Conservation (phyloP, 2,113 vertebrate species). For the Apodemus speciosus region DNA sequence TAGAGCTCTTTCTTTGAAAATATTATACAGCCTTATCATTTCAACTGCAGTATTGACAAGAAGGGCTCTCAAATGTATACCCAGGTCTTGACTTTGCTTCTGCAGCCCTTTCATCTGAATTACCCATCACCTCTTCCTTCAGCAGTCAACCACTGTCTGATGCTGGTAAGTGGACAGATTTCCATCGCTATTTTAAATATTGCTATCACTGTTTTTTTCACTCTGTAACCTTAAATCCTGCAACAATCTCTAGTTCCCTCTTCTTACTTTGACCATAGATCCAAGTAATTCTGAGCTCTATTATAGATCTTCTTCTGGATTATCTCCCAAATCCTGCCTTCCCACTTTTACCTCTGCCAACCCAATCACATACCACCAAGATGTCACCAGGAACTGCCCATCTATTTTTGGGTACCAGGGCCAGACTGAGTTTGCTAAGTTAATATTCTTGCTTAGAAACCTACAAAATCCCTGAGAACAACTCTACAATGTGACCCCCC, state of each 20-base stretch:
- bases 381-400: neutral
- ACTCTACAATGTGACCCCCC: neutral
- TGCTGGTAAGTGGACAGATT: neutral
- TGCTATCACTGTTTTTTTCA: neutral
- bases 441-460: neutral
- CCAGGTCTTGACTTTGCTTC: neutral
- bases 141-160: neutral
- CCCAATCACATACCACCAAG: neutral
- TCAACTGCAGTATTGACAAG: neutral
- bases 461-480: neutral
- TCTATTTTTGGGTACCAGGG: neutral
- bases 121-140: neutral
- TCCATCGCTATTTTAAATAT: neutral
- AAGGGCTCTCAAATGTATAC: neutral
- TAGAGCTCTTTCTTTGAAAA: neutral
- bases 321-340: neutral
- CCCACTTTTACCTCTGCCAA: neutral
- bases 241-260: neutral
- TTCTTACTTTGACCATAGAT: neutral
- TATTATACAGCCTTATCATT: neutral
- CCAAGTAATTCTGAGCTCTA: neutral
- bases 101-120: neutral
- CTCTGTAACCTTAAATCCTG: neutral
- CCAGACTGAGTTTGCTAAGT: neutral
- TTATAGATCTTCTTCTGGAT: neutral